Conservation (phyloP, 2,113 vertebrate genomes). For the Gadus macrocephalus region DNA sequence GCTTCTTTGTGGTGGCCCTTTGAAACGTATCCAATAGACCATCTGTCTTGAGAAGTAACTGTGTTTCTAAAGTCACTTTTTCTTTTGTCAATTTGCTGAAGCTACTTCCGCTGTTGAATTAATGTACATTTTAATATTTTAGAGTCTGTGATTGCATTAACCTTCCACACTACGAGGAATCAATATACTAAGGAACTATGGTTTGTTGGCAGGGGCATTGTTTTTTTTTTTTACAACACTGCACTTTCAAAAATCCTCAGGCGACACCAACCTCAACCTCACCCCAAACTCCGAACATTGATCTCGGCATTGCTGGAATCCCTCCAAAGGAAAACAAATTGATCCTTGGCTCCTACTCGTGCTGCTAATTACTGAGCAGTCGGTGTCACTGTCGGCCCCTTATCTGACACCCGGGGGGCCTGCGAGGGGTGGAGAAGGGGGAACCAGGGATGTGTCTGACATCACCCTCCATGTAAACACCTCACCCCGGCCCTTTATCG, state of each 20-base stretch:
- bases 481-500: conserved; percentile 25
- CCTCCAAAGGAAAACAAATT: conserved; percentile 59
- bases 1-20: conserved; percentile 36
- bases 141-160: conserved; percentile 29
- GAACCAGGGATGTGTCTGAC: conserved; percentile 42
- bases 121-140: conserved; percentile 44
- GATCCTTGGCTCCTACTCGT: conserved; percentile 61
- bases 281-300: conserved; percentile 41
- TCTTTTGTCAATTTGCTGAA: conserved; percentile 11
- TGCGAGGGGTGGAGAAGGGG: conserved; percentile 38
- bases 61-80: conserved; percentile 5
- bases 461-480: conserved; percentile 50
- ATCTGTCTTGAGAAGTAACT: conserved; percentile 7
- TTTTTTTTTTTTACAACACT: background rate
- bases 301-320: conserved; percentile 50
- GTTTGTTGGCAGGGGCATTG: conserved; percentile 24
- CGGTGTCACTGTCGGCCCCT: conserved; percentile 58
- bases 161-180: conserved; percentile 39
- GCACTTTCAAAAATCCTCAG: conserved; percentile 26
- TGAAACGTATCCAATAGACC: conserved; percentile 46
- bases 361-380: conserved; percentile 68
- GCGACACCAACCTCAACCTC: conserved; percentile 24
- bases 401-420: conserved; percentile 54
- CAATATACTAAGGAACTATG: conserved; percentile 42
- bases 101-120: conserved; percentile 29